phyloP scores from a whole-genome alignment of 2,113 vertebrate genomes.

The Accipiter virgatus region DNA sequence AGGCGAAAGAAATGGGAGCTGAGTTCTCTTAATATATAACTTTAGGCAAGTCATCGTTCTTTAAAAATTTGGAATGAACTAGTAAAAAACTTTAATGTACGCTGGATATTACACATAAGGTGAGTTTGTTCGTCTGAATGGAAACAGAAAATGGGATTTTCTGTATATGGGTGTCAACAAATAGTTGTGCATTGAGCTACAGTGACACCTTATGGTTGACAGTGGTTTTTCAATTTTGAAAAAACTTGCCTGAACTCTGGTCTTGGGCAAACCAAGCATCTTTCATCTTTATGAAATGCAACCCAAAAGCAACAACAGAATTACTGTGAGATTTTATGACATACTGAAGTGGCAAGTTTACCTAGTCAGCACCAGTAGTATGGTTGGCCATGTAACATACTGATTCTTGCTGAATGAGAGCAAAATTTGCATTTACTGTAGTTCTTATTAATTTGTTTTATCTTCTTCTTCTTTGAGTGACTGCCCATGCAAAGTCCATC shows the following conservation, averaged over 20 bases:
- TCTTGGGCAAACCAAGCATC: background rate
- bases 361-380: background rate
- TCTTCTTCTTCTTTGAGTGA: background rate
- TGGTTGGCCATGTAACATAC: background rate
- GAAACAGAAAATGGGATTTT: conserved; percentile 22
- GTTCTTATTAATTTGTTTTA: background rate
- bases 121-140: background rate
- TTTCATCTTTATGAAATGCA: background rate
- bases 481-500: background rate
- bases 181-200: background rate
- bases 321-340: background rate
- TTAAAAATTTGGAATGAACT: background rate
- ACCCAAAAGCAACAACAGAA: background rate
- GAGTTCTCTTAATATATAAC: background rate
- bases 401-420: background rate
- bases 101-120: background rate
- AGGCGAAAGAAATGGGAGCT: background rate
- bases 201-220: conserved; percentile 57
- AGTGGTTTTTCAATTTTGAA: background rate
- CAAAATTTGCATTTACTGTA: background rate
- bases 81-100: background rate
- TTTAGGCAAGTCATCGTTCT: background rate
- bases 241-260: background rate
- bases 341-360: background rate
- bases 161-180: background rate